Percentiles rank a stretch among this genome's conserved stretches.
Conservation (phyloP, 2,888 invertebrate genomes). For the Brachynemurus nebulosus region DNA sequence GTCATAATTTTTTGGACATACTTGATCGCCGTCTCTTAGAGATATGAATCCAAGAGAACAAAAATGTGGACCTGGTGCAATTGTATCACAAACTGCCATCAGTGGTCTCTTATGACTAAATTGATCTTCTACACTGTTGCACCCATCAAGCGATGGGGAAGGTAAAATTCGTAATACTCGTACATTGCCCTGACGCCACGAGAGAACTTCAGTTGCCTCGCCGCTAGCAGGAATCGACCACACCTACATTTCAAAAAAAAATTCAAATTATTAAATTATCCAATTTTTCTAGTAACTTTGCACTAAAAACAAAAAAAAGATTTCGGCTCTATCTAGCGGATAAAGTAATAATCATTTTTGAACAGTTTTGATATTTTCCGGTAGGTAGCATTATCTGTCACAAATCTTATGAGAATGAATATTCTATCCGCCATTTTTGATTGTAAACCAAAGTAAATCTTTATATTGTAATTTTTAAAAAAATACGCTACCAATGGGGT, state of each 20-base stretch:
- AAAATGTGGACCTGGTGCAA: constrained; percentile 61
- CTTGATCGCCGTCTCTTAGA: constrained; percentile 66
- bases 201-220: constrained; percentile 88
- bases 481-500: too few relatives aligned
- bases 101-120: constrained; percentile 73
- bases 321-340: too few relatives aligned
- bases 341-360: too few relatives aligned
- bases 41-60: constrained; percentile 77
- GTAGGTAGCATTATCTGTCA: too few relatives aligned
- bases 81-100: constrained; percentile 79
- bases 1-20: constrained; percentile 21
- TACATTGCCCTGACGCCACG: constrained; percentile 86
- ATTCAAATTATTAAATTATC: neutral
- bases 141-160: constrained; percentile 46
- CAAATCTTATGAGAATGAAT: too few relatives aligned
- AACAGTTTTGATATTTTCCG: too few relatives aligned
- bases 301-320: neutral
- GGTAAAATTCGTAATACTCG: constrained; percentile 71
- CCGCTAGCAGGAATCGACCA: constrained; percentile 81
- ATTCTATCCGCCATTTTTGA: too few relatives aligned
- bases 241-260: too few relatives aligned
- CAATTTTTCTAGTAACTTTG: too few relatives aligned
- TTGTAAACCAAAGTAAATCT: neutral
- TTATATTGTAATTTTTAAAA: neutral
- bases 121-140: constrained; percentile 42